A percentile compares a stretch with the other conserved stretches of the same genome.
Evolutionary conservation across 2,888 invertebrate genomes (phyloP).

Genomic region (Melolontha melolontha): DNA sequence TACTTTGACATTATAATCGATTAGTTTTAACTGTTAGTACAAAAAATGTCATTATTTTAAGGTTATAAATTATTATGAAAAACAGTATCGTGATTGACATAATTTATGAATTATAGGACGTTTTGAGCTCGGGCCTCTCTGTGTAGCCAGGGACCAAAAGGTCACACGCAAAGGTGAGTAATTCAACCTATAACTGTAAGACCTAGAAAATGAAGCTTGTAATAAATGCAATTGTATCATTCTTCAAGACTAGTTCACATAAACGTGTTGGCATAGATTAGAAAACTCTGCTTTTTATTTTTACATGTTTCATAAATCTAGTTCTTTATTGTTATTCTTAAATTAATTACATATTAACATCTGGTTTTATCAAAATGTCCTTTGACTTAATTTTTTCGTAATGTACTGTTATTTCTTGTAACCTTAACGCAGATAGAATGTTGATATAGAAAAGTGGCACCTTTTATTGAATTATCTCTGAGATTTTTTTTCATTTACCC

Average conservation of each 20-base stretch:
- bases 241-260: slow-evolving; percentile 29
- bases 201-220: slow-evolving; percentile 42
- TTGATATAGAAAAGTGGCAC: background rate
- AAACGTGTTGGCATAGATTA: slow-evolving; percentile 38
- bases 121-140: slow-evolving; percentile 54
- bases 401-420: background rate
- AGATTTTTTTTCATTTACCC: background rate
- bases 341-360: background rate
- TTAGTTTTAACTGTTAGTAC: slow-evolving; percentile 40
- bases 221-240: slow-evolving; percentile 37
- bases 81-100: slow-evolving; percentile 43
- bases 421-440: background rate
- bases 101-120: slow-evolving; percentile 51
- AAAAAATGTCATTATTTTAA: slow-evolving; percentile 43
- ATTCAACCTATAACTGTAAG: slow-evolving; percentile 45
- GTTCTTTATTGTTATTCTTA: no score
- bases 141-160: slow-evolving; percentile 53
- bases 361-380: slow-evolving; percentile 1
- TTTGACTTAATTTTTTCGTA: background rate
- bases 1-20: slow-evolving; percentile 41
- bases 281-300: slow-evolving; percentile 16
- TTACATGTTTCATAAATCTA: background rate
- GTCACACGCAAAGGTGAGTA: slow-evolving; percentile 56
- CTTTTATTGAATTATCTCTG: background rate
- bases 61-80: slow-evolving; percentile 41